Base-by-base conservation (phyloP, 2,113 vertebrate species). In the Zapornia atra region DNA sequence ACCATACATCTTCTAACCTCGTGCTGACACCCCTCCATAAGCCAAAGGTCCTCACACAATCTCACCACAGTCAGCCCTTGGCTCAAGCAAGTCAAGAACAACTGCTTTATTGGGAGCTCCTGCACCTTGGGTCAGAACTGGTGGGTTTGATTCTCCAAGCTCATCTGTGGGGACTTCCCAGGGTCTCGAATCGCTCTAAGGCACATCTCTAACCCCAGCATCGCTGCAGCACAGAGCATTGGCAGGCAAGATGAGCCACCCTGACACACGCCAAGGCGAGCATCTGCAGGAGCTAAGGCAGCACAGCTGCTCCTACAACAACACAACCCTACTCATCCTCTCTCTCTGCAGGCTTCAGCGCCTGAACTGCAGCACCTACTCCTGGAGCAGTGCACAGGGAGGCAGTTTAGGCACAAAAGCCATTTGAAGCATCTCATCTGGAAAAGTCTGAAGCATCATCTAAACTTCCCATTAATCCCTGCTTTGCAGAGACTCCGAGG, bases 391-490 rank as follows among this genome's bases (percentile, higher is more conserved):
- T 33, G 54, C 93, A 59, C 63, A 38, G 76, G 71, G 76, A 79
- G 31, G 80, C 1, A 15, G 16, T 26, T 36, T 25, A 40, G 71
- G 82, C 59, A 64, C 18, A 0, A 0, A 1, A 80, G 38, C 50
- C 80, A 70, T 68, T 48, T 44, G 77, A 66, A 66, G 64, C 4
- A 1, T 29, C 83, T 94, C 86, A 60, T 54, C 79, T 33, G 71
- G 72, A 79, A 77, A 36, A 86, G 69, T 38, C 92, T 70, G 22
- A 24, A n/a, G 63, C n/a, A 40, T 72, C 90, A 82, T 5, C 60
- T 7, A 92, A 95, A 90, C 83, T 86, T 96, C 31, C 88, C 83
- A 76, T 65, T 92, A 91, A 89, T 29, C 73, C 10, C 72, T 42
- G 82, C 87, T 84, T 28, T 75, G 93, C 84, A 82, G 85, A 82